phyloP scores from a whole-genome alignment of 1,140 invertebrate genomes.

The Anoplophora glabripennis region DNA sequence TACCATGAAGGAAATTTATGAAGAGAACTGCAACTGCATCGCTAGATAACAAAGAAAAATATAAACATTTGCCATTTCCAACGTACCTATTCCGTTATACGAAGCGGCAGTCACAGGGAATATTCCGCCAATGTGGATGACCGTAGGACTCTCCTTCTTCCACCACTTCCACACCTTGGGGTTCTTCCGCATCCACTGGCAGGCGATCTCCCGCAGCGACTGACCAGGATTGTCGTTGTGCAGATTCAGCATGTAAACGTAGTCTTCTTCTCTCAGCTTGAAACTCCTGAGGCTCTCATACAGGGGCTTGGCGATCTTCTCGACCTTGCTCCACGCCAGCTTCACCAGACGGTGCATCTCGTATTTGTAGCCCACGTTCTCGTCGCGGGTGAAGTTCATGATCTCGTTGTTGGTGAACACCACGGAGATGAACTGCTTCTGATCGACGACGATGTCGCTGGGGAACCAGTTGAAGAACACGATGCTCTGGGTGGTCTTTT shows the following conservation, averaged over 20 bases:
- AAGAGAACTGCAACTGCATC: too few relatives aligned
- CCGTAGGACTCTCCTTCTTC: conserved; percentile 27
- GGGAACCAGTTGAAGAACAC: conserved; percentile 69
- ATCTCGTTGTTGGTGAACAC: conserved; percentile 57
- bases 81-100: conserved; percentile 57
- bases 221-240: conserved; percentile 42
- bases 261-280: conserved; percentile 55
- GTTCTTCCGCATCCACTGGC: conserved; percentile 60
- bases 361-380: conserved; percentile 56
- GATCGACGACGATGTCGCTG: conserved; percentile 58
- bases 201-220: conserved; percentile 58
- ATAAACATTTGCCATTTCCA: too few relatives aligned
- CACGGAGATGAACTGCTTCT: conserved; percentile 52
- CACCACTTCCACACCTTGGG: conserved; percentile 24
- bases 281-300: conserved; percentile 59
- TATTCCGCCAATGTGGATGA: conserved; percentile 65
- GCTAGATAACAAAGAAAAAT: too few relatives aligned
- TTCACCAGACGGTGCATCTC: conserved; percentile 66
- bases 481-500: conserved; percentile 49
- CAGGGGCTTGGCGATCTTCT: conserved; percentile 53
- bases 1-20: too few relatives aligned
- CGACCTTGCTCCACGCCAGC: conserved; percentile 59
- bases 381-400: conserved; percentile 31
- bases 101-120: conserved; percentile 61
- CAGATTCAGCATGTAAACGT: conserved; percentile 54